Conservation (phyloP, 2,797 vertebrate genomes). For the Neosilurus hyrtlii region DNA sequence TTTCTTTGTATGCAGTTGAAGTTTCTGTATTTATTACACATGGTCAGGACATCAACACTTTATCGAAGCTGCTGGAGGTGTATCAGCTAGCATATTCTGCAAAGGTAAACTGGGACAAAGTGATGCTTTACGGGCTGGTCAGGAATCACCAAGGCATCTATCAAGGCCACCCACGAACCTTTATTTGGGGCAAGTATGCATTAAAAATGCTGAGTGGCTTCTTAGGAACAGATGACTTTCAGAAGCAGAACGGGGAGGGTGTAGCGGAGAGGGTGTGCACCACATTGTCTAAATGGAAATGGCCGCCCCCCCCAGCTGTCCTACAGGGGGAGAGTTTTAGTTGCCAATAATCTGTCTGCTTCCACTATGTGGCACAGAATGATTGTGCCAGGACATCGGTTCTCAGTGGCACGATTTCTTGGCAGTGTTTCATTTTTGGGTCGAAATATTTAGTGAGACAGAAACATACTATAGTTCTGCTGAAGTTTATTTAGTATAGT, state of each 20-base stretch:
- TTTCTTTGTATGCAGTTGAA: constrained; percentile 3
- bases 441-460: neutral
- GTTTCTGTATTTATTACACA: neutral
- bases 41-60: neutral
- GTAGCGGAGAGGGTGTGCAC: constrained; percentile 25
- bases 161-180: neutral
- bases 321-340: neutral
- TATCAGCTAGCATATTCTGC: neutral
- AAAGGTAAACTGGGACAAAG: constrained; percentile 23
- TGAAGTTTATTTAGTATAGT: no score
- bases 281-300: constrained; percentile 16
- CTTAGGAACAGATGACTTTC: neutral
- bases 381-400: neutral
- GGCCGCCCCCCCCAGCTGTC: constrained; percentile 24
- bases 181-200: neutral
- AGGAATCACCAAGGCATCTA: neutral
- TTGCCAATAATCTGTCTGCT: neutral
- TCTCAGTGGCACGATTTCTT: neutral
- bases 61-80: neutral
- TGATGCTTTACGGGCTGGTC: neutral
- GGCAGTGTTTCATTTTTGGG: neutral
- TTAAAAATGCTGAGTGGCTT: neutral
- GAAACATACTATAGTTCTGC: neutral
- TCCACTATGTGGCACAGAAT: neutral
- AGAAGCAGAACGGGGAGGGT: constrained; percentile 13